Evolutionary conservation across 1,140 invertebrate genomes (phyloP), one percentile per base, ranked within the genome.

Genomic region (Dendrolimus kikuchii): DNA sequence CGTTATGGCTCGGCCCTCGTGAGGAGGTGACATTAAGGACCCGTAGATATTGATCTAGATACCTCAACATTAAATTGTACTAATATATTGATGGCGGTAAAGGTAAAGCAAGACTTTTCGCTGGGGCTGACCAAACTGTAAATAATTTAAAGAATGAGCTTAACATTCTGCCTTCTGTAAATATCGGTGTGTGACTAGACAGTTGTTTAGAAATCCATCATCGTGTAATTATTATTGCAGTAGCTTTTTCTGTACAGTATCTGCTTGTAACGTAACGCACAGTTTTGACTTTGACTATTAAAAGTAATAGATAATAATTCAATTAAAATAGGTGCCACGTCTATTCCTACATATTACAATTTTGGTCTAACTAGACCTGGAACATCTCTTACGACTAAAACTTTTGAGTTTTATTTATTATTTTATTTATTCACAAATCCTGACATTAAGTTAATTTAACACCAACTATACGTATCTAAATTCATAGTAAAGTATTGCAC

Each of bases 351-450:
- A 49, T 40, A 44, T 51, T 49, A n/a, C n/a, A 61, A 59, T 44
- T 39, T 45, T 54, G 59, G 66, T 68, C 57, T 67, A 23, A 58
- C 67, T 58, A 41, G 23, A 57, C 60, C 70, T 73, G 78, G 77
- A 86, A 83, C 80, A 86, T 86, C 80, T 83, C 82, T 83, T 81
- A 68, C 72, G 77, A 66, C 77, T 23, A 23, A 23, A 59, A 41
- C 52, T 56, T 58, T 57, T 55, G 41, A 9, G 53, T 50, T 51
- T 60, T 49, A 36, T 56, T 62, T 57, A 49, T 42, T 46, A 53
- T 49, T 39, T 23, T 49, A 52, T 49, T 57, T 45, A 53, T 60
- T 55, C 53, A 7, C 43, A 8, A 5, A 44, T 10, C n/a, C 23
- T 44, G n/a, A 9, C 8, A 7, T 44, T 44, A 5, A 9, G 43